Base-by-base conservation (phyloP, 2,888 invertebrate genomes). In the Fragum sueziense region DNA sequence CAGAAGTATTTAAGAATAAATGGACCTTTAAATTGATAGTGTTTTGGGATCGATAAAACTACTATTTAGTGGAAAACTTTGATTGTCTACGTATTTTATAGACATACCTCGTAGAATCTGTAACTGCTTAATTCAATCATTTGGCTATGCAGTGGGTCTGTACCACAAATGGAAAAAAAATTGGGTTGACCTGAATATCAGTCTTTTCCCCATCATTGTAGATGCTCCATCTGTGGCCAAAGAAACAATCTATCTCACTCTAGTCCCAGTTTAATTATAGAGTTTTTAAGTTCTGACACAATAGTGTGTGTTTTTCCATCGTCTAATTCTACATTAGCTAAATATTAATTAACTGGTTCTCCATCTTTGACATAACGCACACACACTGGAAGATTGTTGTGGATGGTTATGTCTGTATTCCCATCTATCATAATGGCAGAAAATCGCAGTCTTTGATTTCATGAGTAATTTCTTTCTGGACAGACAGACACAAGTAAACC, bases 191-290 rank as follows among this genome's bases (percentile, higher is more conserved):
- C 27, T 51, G 25, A 20, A 47, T 14, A 4, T 20, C 17, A 11
- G 27, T 31, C 29, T 62, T 31, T 31, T 62, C 14, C 73, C 73
- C 2, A 25, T 73, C 73, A 73, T 79, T 2, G 52, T 47, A 11
- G 76, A 1, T 2, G 83, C 80, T 0, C 82, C 76, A 65, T 82
- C 82, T n/a, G 79, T 82, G 1, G 76, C 79, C 0, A n/a, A 82
- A 4, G 75, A 74, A 14, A 68, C 65, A 47, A 68, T 69, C n/a
- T 78, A 72, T 3, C 17, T n/a, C 22, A 34, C 14, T 74, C 74
- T 11, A 81, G 25, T 3, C 62, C 71, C 9, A 68, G 2, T 14
- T 61, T 47, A n/a, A 37, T 34, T 7, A 77, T 37, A 37, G 17
- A 68, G 0, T 22, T 0, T 0, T 59, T n/a, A 4, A 74, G 29